These are phyloP conservation scores for Clarias platycephalus DNA, from an alignment of 2,797 vertebrate genomes.

Conservation along the genomic window DNA sequence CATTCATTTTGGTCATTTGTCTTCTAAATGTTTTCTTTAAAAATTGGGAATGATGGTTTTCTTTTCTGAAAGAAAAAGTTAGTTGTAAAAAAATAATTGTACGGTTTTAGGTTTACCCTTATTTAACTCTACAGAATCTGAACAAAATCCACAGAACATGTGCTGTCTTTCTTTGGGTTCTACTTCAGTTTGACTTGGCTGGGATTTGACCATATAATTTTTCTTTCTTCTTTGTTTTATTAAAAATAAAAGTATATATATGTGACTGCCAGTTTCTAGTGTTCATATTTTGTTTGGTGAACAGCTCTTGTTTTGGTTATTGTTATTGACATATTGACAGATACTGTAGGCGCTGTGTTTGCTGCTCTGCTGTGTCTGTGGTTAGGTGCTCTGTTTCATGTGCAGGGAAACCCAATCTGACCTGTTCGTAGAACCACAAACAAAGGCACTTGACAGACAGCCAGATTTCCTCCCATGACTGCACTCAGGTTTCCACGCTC, in stretches of 20 bases:
- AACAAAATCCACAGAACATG: background rate
- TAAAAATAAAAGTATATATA: constrained; percentile 11
- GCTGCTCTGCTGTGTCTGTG: constrained; percentile 63
- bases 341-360: constrained; percentile 60
- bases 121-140: background rate
- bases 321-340: constrained; percentile 36
- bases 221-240: background rate
- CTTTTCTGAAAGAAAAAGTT: background rate
- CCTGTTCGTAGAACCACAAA: constrained; percentile 77
- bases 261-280: background rate
- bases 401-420: constrained; percentile 72
- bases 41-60: background rate
- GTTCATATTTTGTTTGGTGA: background rate
- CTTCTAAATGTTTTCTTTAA: background rate
- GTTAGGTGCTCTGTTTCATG: constrained; percentile 69
- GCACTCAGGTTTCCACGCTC: constrained; percentile 84
- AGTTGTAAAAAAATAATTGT: background rate
- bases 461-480: constrained; percentile 83
- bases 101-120: background rate
- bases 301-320: background rate
- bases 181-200: background rate
- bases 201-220: background rate
- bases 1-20: background rate
- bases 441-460: constrained; percentile 84
- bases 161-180: background rate